Percentiles rank a stretch among this genome's conserved stretches.
Evolutionary conservation across 2,797 vertebrate species (phyloP).

Genomic region (Oreonectes daqikongensis): DNA sequence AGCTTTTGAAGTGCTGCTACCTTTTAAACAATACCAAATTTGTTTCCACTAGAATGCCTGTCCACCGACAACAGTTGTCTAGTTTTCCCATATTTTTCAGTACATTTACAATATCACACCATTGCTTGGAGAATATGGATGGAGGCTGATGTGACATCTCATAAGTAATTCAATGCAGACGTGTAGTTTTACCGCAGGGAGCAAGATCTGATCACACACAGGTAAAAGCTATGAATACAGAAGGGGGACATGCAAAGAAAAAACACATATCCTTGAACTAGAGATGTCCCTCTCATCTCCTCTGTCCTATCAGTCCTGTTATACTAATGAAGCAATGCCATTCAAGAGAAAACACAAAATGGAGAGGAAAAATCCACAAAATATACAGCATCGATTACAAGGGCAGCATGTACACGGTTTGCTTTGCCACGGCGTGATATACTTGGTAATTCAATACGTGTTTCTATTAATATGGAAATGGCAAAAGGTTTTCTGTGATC

Average conservation of each 20-base stretch:
- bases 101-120: not conserved
- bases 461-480: constrained; percentile 70
- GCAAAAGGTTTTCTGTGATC: constrained; percentile 56
- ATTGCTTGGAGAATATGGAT: not conserved
- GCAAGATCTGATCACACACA: constrained; percentile 26
- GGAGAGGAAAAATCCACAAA: constrained; percentile 11
- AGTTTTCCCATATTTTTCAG: not conserved
- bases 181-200: constrained; percentile 52
- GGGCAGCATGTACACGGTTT: constrained; percentile 11
- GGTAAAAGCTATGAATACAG: constrained; percentile 46
- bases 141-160: constrained; percentile 12
- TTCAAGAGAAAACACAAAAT: constrained; percentile 11
- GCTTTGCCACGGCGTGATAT: constrained; percentile 54
- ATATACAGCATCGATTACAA: constrained; percentile 45
- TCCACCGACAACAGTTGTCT: too few species aligned
- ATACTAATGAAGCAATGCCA: constrained; percentile 40
- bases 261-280: constrained; percentile 51
- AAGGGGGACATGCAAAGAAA: constrained; percentile 35
- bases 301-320: constrained; percentile 33
- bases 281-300: constrained; percentile 38
- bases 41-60: too few species aligned
- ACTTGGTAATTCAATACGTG: constrained; percentile 50
- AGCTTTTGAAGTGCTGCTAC: too few species aligned
- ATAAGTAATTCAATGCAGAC: constrained; percentile 27
- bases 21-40: too few species aligned